These are phyloP conservation scores for Anticlea derivata DNA, from an alignment of 2,888 invertebrate species.

Conservation along the genomic window DNA sequence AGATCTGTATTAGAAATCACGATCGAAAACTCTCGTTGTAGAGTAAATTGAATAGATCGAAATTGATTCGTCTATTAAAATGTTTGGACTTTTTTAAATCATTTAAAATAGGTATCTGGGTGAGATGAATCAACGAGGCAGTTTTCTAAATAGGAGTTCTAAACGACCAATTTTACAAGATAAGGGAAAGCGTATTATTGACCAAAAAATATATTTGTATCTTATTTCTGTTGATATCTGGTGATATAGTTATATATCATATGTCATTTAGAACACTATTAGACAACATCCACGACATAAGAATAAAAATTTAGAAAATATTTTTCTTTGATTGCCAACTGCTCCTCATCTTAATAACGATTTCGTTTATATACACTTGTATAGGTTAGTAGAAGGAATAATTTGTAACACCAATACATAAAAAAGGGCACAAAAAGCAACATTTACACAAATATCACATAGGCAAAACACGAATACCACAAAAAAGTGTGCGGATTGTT, in stretches of 20 bases:
- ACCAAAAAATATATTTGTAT: no score
- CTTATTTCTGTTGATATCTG: no score
- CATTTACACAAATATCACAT: constrained; percentile 21
- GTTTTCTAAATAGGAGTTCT: background rate
- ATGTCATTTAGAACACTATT: background rate
- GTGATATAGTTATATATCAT: background rate
- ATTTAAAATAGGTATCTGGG: no score
- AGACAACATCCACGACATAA: background rate
- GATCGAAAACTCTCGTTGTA: no score
- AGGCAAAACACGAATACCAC: constrained; percentile 15
- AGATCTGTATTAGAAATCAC: no score
- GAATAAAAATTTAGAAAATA: background rate
- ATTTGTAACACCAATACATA: constrained; percentile 5
- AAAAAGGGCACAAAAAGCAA: constrained; percentile 18
- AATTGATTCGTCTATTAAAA: no score
- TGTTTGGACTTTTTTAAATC: no score
- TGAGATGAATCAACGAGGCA: no score
- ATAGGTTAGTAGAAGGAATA: background rate
- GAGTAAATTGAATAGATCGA: no score
- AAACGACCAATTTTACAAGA: background rate
- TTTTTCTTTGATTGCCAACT: constrained; percentile 15
- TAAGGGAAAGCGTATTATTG: no score
- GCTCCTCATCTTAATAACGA: constrained; percentile 28
- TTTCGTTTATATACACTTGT: background rate
- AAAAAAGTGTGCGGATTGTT: constrained; percentile 15